Percentiles rank a stretch among this genome's conserved stretches.
Conservation (phyloP, 1,140 invertebrate species). For the Tetranychus urticae region DNA sequence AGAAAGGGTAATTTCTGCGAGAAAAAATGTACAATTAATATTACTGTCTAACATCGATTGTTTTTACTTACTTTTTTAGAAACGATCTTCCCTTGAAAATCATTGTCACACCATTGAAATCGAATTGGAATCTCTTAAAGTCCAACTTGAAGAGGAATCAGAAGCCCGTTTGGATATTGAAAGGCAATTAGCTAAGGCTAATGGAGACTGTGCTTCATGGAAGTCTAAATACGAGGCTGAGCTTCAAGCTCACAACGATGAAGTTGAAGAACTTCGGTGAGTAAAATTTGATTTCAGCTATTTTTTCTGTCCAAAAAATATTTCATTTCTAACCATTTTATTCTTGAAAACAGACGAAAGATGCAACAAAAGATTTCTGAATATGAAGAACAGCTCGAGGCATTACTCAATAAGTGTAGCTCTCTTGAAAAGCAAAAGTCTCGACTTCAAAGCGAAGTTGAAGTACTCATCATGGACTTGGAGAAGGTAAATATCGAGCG, state of each 20-base stretch:
- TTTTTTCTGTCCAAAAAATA: neutral
- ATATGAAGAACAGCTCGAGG: constrained; percentile 84
- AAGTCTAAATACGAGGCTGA: constrained; percentile 79
- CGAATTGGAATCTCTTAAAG: constrained; percentile 70
- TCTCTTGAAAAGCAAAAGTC: constrained; percentile 86
- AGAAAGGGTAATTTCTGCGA: constrained; percentile 35
- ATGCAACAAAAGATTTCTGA: constrained; percentile 72
- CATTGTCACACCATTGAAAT: constrained; percentile 66
- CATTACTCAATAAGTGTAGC: constrained; percentile 66
- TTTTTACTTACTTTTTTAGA: constrained; percentile 22
- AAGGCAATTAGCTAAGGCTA: constrained; percentile 71
- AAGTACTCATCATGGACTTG: constrained; percentile 85
- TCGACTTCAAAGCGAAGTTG: constrained; percentile 78
- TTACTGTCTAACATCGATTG: neutral
- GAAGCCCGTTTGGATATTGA: constrained; percentile 81
- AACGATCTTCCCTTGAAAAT: constrained; percentile 62
- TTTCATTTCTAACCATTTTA: neutral
- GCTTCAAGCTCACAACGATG: constrained; percentile 61
- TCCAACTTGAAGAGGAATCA: constrained; percentile 82
- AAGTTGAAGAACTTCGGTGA: constrained; percentile 66
- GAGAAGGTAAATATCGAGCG: constrained; percentile 39
- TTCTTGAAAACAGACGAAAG: constrained; percentile 34
- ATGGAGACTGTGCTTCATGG: constrained; percentile 63
- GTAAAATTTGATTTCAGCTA: neutral
- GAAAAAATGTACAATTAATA: too few species aligned